Evolutionary conservation across 2,113 vertebrate genomes (phyloP).

Genomic region (Bothrops jararaca): DNA sequence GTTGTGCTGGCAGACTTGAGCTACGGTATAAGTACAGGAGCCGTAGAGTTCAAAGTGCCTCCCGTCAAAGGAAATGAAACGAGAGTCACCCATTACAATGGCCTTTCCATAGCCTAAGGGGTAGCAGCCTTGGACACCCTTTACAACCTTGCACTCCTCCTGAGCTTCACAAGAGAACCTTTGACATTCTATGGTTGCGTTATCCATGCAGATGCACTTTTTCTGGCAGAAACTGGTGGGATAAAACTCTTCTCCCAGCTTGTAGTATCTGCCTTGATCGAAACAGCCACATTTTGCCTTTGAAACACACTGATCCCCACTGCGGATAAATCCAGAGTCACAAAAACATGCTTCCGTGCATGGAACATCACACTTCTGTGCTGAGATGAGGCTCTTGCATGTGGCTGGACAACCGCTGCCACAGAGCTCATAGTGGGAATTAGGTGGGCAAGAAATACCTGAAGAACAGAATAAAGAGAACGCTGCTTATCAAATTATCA

Average conservation of each 20-base stretch:
- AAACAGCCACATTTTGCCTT: conserved; percentile 60
- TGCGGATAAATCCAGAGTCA: conserved; percentile 56
- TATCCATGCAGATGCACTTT: conserved; percentile 17
- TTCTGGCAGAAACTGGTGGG: conserved; percentile 29
- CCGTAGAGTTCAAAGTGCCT: conserved; percentile 22
- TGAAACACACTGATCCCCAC: conserved; percentile 55
- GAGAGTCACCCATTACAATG: conserved; percentile 17
- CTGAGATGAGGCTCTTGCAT: conserved; percentile 21
- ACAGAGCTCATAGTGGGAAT: conserved; percentile 66
- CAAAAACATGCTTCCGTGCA: conserved; percentile 64
- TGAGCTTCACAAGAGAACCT: background rate
- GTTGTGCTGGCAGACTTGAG: background rate
- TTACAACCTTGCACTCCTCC: conserved; percentile 39
- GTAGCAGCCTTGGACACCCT: conserved; percentile 32
- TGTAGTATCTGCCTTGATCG: conserved; percentile 28
- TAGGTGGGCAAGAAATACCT: conserved; percentile 50
- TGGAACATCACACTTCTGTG: conserved; percentile 27
- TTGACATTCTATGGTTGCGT: conserved; percentile 12
- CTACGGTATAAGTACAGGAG: conserved; percentile 40
- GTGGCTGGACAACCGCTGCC: conserved; percentile 57
- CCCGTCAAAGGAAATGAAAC: conserved; percentile 43
- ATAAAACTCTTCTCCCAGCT: conserved; percentile 49
- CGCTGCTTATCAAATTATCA: background rate
- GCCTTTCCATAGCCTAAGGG: background rate
- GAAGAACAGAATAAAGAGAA: background rate